phyloP scores from a whole-genome alignment of 1,140 invertebrate species.

The Nylanderia fulva region DNA sequence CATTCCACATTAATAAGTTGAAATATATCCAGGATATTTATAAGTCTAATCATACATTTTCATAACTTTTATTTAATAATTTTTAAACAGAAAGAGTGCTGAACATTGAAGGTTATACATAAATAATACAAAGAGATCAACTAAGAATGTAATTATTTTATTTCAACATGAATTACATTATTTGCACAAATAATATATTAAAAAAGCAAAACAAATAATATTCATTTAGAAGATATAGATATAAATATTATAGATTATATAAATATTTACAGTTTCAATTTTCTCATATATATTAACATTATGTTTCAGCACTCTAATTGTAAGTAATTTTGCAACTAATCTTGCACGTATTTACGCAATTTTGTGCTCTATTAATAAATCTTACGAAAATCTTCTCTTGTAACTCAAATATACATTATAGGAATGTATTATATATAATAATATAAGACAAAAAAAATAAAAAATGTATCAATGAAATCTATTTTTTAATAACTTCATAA shows the following conservation, averaged over 20 bases:
- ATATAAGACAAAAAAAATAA: slow-evolving; percentile 23
- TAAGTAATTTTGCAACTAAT: slow-evolving; percentile 52
- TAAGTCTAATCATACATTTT: neutral
- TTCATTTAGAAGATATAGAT: slow-evolving; percentile 37
- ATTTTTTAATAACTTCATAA: slow-evolving; percentile 36
- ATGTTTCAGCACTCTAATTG: slow-evolving; percentile 77
- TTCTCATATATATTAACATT: slow-evolving; percentile 30
- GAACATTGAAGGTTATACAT: slow-evolving; percentile 61
- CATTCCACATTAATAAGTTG: neutral
- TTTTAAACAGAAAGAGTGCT: slow-evolving; percentile 67
- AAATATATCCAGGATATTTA: slow-evolving; percentile 4
- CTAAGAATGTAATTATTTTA: slow-evolving; percentile 68
- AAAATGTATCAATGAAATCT: slow-evolving; percentile 45
- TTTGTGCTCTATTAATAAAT: slow-evolving; percentile 52
- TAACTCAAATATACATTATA: slow-evolving; percentile 33
- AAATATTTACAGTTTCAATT: slow-evolving; percentile 17
- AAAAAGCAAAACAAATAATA: slow-evolving; percentile 58
- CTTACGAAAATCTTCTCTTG: slow-evolving; percentile 24
- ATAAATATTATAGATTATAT: slow-evolving; percentile 26
- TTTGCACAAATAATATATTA: slow-evolving; percentile 32
- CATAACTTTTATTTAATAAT: slow-evolving; percentile 14
- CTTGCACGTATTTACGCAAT: slow-evolving; percentile 34
- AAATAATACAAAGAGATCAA: slow-evolving; percentile 60
- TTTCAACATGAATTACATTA: slow-evolving; percentile 66
- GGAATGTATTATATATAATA: slow-evolving; percentile 25